A percentile compares a stretch with the other conserved stretches of the same genome.
Conservation (phyloP, 2,888 invertebrate genomes). For the Melieria omissa region DNA sequence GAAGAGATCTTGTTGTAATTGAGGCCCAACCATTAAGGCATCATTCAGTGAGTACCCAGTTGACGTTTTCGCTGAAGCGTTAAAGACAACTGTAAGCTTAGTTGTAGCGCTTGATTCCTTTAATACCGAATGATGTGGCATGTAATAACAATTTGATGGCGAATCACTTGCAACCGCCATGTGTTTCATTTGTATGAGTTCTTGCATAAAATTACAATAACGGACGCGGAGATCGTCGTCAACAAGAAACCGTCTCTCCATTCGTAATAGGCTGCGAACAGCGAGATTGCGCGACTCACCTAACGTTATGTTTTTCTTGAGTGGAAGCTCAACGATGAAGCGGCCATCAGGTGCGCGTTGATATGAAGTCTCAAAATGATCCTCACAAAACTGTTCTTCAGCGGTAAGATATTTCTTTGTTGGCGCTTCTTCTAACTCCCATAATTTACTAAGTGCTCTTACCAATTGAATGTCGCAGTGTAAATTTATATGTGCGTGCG, state of each 20-base stretch:
- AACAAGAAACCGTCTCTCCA: neutral
- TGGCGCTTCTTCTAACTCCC: neutral
- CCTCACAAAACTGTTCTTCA: neutral
- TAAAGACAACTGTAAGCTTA: conserved; percentile 6
- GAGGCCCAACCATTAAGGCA: neutral
- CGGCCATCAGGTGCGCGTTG: conserved; percentile 16
- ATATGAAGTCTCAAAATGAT: conserved; percentile 26
- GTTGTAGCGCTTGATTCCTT: neutral
- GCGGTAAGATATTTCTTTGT: neutral
- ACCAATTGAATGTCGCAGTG: neutral
- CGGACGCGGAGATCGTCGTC: neutral
- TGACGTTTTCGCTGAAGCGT: conserved; percentile 1
- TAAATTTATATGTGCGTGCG: too few relatives aligned
- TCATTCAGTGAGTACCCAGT: conserved; percentile 5
- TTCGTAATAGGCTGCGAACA: conserved; percentile 4
- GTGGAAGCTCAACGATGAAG: conserved; percentile 12
- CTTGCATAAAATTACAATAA: conserved; percentile 17
- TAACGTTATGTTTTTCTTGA: neutral
- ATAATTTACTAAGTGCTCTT: conserved; percentile 3
- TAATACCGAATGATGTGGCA: neutral
- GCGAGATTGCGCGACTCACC: conserved; percentile 2
- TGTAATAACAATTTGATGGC: neutral
- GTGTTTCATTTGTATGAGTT: conserved; percentile 10
- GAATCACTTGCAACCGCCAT: conserved; percentile 1
- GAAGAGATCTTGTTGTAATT: neutral